Percentiles rank a stretch among this genome's conserved stretches.
These are phyloP conservation scores for Drosophila antonietae DNA, from an alignment of 2,888 invertebrate species.

Conservation along the genomic window DNA sequence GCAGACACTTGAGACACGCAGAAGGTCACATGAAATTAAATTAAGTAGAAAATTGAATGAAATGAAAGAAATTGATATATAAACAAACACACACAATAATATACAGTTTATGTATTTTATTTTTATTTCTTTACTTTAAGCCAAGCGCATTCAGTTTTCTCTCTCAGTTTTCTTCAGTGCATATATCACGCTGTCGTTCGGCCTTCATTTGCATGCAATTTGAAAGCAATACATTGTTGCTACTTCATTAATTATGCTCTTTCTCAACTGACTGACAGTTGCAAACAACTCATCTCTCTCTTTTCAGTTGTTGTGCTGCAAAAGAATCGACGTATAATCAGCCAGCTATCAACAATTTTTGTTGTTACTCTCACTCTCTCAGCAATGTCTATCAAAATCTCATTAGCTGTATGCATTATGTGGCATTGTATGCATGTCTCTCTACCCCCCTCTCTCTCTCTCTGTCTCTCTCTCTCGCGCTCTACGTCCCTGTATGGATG, in stretches of 20 bases:
- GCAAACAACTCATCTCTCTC: background rate
- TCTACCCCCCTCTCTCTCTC: too few species aligned
- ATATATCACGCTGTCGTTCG: conserved; percentile 6
- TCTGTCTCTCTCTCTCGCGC: too few species aligned
- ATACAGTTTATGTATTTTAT: too few species aligned
- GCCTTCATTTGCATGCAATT: conserved; percentile 56
- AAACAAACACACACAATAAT: too few species aligned
- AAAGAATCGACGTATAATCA: conserved; percentile 58
- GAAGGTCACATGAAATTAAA: background rate
- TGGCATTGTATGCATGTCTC: background rate
- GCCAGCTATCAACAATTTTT: conserved; percentile 59
- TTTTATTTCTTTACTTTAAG: too few species aligned
- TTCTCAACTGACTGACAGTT: conserved; percentile 32
- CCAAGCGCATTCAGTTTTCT: too few species aligned
- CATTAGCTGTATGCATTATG: conserved; percentile 49
- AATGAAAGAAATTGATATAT: too few species aligned
- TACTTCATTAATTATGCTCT: conserved; percentile 56
- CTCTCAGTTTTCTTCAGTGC: background rate
- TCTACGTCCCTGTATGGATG: background rate
- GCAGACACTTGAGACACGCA: conserved; percentile 21
- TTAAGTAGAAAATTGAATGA: background rate
- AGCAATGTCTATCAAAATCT: conserved; percentile 59
- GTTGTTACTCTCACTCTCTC: conserved; percentile 10
- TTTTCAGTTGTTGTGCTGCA: conserved; percentile 14
- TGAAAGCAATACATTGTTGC: conserved; percentile 29